Evolutionary conservation across 2,888 invertebrate genomes (phyloP), one percentile per base, ranked within the genome.

Genomic region (Ophioninae sp.): DNA sequence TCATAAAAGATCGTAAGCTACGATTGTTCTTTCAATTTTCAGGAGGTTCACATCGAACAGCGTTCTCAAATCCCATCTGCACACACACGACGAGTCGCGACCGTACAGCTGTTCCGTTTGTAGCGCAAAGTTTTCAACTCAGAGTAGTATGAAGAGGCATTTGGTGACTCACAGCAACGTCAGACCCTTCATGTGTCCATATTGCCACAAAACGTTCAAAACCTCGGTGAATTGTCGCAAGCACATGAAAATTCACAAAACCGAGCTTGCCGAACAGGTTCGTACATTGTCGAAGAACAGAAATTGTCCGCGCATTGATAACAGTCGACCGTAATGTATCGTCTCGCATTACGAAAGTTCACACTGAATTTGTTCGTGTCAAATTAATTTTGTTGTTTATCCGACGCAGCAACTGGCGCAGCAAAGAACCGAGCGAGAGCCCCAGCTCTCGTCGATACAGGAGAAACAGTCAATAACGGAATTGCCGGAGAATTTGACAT

Each of bases 231-330:
- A 95, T 88, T 95, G 95, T 89, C 94, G 95, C 87, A 95, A 95
- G 86, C 96, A 96, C 88, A 95, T 96, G 93, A 94, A 94, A 87
- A 94, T 94, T 5, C 96, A 96, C 89, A 93, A 94, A 85, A 93
- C 93, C 79, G 94, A 95, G 87, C 88, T 94, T 10, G 93, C 93
- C 20, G 90, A 93, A 85, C 93, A 88, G 89, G 90, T 92, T 39
- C 22, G 81, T 51, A 51, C 17, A 17, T 10, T 51, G 17, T 6
- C 17, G 13, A 51, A 51, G 17, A 51, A 51, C 17, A 51, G 0
- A 51, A 51, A 51, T 0, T 17, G 51, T 51, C 5, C 17, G 51
- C 51, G 51, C 17, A 51, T 10, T 17, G 17, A 51, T 0, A 51
- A 51, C 13, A 17, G 51, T 51, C 51, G 13, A 51, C 17, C 17